Conservation (phyloP, 2,888 invertebrate genomes). For the Pardosa pseudoannulata region DNA sequence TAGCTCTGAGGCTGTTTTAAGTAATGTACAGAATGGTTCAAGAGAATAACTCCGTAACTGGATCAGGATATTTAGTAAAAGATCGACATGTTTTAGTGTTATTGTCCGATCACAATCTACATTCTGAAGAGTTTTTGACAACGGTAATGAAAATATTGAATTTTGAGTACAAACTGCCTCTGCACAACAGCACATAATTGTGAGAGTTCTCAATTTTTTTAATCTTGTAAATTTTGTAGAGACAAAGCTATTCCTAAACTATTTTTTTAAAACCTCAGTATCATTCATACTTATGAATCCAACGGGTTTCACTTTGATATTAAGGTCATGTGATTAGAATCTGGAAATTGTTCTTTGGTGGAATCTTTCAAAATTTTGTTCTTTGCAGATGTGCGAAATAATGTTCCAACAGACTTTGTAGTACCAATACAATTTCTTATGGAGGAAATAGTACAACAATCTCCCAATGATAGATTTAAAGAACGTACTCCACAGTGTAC, state of each 20-base stretch:
- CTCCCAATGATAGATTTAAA: slow-evolving; percentile 16
- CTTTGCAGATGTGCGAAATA: slow-evolving; percentile 2
- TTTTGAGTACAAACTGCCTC: not conserved
- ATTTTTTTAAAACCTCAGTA: not conserved
- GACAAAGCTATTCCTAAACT: not conserved
- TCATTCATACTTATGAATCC: not conserved
- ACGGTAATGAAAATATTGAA: not conserved
- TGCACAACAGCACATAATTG: slow-evolving; percentile 12
- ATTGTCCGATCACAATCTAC: not conserved
- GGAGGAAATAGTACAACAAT: not conserved
- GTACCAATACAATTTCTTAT: slow-evolving; percentile 11
- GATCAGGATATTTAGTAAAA: not conserved
- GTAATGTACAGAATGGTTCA: not conserved
- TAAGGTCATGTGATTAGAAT: not conserved
- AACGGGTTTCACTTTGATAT: slow-evolving; percentile 14
- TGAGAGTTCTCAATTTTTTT: not conserved
- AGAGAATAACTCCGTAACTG: not conserved
- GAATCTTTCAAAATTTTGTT: not conserved
- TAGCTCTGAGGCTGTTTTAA: not conserved
- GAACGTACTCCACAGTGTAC: slow-evolving; percentile 7
- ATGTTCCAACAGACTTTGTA: not conserved
- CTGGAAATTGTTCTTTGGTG: not conserved
- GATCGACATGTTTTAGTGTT: slow-evolving; percentile 6
- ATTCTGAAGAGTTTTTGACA: slow-evolving; percentile 9
- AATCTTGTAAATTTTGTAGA: slow-evolving; percentile 2